Base-by-base conservation (phyloP, 2,113 vertebrate species). In the Clarias batrachus region DNA sequence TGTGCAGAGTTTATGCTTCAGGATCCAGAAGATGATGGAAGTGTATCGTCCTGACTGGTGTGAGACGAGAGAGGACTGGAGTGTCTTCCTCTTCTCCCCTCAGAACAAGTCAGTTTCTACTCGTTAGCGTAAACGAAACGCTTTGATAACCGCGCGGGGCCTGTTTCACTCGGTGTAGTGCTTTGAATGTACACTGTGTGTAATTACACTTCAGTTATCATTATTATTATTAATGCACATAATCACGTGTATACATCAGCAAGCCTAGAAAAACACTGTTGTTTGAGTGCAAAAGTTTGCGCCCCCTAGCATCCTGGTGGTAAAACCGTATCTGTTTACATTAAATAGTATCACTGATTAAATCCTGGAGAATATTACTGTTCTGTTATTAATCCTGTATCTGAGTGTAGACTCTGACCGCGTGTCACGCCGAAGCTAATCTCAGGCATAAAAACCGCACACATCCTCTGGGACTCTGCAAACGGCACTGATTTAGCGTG, bases 41-140 rank as follows among this genome's bases (percentile, higher is more conserved):
- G 97, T 96, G n/a, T 99, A 99, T 85, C 97, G 97, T 82, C 98
- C 98, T 0, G 96, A 96, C 90, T 99, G 98, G 97, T 99, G 97
- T 87, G 97, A 98, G 88, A 92, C 94, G 89, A 95, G 98, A 6
- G 96, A 97, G 86, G 94, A 97, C 87, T 99, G 98, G 98, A 98
- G 97, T 0, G 95, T 99, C 90, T 99, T 97, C 91, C 92, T 99
- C 63, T 99, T 99, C 94, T 98, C 97, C n/a, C 98, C 98, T 0
- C 96, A 96, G 91, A 99, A 99, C 95, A 97, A 95, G 98, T 99
- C 90, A 92, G 92, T 89, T 54, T 57, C 8, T 27, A 3, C 48
- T 7, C 3, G 33, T 33, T 68, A 80, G 66, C 41, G 11, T 30
- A 33, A 48, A 60, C 17, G 0, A 7, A 48, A 6, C 41, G 41